Evolutionary conservation across 1,140 invertebrate species (phyloP).

Genomic region (Bombus soroeensis): DNA sequence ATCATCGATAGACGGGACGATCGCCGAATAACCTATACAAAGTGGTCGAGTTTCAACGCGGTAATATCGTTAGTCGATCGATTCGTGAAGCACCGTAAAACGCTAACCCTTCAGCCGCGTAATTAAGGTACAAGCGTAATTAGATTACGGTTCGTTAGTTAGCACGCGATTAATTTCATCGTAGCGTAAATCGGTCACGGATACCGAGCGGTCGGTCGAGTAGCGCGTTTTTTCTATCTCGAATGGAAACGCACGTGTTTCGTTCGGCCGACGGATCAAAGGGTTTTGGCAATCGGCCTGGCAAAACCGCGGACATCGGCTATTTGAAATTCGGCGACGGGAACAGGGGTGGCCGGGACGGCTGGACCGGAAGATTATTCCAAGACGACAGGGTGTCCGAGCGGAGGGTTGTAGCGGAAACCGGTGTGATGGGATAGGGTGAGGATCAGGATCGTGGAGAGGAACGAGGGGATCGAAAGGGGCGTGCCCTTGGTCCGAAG

Average conservation of each 20-base stretch:
- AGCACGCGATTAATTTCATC: slow-evolving; percentile 33
- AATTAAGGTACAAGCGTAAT: slow-evolving; percentile 33
- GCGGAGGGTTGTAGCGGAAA: slow-evolving; percentile 23
- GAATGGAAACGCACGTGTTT: background rate
- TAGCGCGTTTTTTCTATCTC: background rate
- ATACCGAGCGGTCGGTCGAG: background rate
- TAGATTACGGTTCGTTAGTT: slow-evolving; percentile 39
- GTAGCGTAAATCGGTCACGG: slow-evolving; percentile 10
- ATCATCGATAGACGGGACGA: slow-evolving; percentile 45
- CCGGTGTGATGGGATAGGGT: background rate
- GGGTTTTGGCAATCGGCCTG: background rate
- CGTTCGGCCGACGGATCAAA: background rate
- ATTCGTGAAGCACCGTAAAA: slow-evolving; percentile 50
- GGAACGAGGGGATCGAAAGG: slow-evolving; percentile 60
- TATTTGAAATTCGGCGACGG: background rate
- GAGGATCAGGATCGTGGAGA: slow-evolving; percentile 15
- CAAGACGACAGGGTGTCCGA: slow-evolving; percentile 47
- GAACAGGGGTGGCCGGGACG: no score
- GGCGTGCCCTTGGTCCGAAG: slow-evolving; percentile 72
- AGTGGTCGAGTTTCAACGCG: slow-evolving; percentile 37
- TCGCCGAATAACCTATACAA: background rate
- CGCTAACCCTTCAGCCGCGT: background rate
- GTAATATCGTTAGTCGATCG: slow-evolving; percentile 52
- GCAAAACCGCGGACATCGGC: background rate
- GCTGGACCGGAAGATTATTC: slow-evolving; percentile 14